These are phyloP conservation scores for Turnix velox DNA, from an alignment of 2,113 vertebrate genomes.

Conservation along the genomic window DNA sequence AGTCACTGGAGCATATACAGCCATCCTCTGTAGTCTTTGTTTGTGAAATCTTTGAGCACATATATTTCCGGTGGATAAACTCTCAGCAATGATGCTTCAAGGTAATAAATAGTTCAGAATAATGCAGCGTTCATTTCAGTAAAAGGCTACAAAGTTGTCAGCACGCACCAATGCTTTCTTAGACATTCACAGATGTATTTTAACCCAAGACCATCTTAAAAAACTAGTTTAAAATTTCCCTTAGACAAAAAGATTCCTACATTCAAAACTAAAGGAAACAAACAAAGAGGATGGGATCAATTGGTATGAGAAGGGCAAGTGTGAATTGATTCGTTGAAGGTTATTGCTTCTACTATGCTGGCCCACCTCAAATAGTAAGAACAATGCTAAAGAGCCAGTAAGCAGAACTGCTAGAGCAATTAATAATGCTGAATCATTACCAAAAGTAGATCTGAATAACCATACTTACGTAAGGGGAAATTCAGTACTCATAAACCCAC, in stretches of 20 bases:
- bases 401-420: background rate
- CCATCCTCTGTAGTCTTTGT: background rate
- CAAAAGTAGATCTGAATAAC: background rate
- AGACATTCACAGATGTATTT: background rate
- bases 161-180: background rate
- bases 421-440: background rate
- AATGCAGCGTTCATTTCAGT: background rate
- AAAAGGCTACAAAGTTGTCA: background rate
- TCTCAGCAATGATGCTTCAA: background rate
- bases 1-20: background rate
- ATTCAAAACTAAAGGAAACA: constrained; percentile 22
- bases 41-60: background rate
- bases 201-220: background rate
- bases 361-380: constrained; percentile 32
- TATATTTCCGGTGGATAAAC: background rate
- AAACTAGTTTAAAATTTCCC: background rate
- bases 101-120: constrained; percentile 4
- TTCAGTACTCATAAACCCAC: constrained; percentile 14
- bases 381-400: constrained; percentile 15
- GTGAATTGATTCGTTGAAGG: background rate
- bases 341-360: constrained; percentile 2
- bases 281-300: background rate
- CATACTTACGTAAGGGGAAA: background rate
- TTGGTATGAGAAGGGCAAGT: background rate
- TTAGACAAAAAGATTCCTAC: background rate